A percentile compares a stretch with the other conserved stretches of the same genome.
Evolutionary conservation across 2,113 vertebrate species (phyloP).

Genomic region (Alethe castanea): DNA sequence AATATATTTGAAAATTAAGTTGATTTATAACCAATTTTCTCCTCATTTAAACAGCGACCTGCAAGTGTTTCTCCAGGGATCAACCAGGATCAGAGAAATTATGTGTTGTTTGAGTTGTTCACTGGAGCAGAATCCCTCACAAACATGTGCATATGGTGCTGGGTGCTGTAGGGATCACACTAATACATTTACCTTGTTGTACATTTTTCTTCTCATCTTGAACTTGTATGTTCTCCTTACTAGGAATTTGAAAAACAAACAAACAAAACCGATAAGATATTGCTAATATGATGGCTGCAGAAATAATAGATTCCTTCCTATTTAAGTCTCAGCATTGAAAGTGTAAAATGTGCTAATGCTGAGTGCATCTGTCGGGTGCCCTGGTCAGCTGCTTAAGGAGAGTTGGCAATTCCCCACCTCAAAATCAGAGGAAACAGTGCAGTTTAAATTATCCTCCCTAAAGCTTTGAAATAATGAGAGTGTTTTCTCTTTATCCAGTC

Average conservation of each 20-base stretch:
- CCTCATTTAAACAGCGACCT: conserved; percentile 63
- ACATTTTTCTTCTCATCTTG: not conserved
- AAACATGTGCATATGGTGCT: not conserved
- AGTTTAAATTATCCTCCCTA: not conserved
- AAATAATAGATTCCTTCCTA: not conserved
- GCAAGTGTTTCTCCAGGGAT: conserved; percentile 52
- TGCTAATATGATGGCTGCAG: not conserved
- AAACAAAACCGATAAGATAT: not conserved
- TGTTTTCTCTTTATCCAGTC: not conserved
- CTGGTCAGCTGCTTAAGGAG: not conserved
- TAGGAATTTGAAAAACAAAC: not conserved
- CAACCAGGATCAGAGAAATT: conserved; percentile 20
- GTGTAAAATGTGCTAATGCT: not conserved
- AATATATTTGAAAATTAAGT: conserved; percentile 67
- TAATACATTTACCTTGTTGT: not conserved
- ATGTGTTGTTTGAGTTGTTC: conserved; percentile 1
- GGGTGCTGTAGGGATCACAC: not conserved
- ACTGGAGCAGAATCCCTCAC: not conserved
- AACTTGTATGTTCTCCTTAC: not conserved
- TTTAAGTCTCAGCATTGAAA: not conserved
- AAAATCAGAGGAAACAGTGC: not conserved
- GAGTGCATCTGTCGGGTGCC: not conserved
- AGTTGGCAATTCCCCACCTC: not conserved
- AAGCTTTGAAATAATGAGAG: not conserved
- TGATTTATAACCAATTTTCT: conserved; percentile 73